phyloP scores from a whole-genome alignment of 2,113 vertebrate species.

The Sceloporus tristichus region DNA sequence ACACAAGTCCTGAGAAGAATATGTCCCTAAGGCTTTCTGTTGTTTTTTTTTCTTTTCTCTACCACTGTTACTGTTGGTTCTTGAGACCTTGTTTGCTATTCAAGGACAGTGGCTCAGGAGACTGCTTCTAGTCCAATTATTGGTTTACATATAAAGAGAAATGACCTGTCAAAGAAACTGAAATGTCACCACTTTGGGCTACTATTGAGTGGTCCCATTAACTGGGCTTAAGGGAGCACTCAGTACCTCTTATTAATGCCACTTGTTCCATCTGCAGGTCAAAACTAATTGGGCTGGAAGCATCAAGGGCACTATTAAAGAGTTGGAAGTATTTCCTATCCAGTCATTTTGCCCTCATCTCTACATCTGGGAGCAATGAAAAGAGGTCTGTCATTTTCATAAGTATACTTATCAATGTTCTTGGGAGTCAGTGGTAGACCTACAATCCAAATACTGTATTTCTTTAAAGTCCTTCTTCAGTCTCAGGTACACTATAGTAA shows the following conservation, averaged over 20 bases:
- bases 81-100: background rate
- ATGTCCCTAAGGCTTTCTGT: background rate
- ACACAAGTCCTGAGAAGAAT: background rate
- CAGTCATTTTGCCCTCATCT: background rate
- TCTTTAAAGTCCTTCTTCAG: background rate
- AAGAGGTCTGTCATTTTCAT: background rate
- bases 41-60: background rate
- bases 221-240: background rate
- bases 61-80: background rate
- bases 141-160: conserved; percentile 1
- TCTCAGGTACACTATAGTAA: too few species aligned
- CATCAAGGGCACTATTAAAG: background rate
- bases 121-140: conserved; percentile 5
- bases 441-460: background rate
- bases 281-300: conserved; percentile 12
- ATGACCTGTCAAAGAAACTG: background rate
- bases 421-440: background rate
- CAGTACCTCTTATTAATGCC: background rate
- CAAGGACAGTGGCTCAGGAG: background rate
- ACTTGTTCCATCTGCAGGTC: conserved; percentile 10
- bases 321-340: background rate
- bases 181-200: background rate
- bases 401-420: background rate
- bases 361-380: background rate
- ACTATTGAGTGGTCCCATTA: background rate